phyloP scores from a whole-genome alignment of 2,113 vertebrate genomes.

The Vulpes vulpes region DNA sequence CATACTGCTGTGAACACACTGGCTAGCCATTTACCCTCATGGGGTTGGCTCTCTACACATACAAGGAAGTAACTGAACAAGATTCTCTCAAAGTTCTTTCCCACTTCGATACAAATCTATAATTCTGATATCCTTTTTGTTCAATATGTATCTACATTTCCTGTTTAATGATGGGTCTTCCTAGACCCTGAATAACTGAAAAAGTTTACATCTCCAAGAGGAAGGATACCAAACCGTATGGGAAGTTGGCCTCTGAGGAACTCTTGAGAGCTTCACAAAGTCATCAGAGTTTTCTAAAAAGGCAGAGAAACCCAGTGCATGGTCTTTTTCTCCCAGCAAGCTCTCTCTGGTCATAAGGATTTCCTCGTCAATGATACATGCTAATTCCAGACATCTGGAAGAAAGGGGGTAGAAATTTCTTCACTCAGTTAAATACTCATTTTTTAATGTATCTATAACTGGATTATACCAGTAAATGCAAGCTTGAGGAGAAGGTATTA shows the following conservation, averaged over 20 bases:
- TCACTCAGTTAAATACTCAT: not conserved
- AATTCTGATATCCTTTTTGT: not conserved
- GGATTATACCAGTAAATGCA: not conserved
- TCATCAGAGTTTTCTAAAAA: not conserved
- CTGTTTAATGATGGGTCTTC: not conserved
- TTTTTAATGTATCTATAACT: not conserved
- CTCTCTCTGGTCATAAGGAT: not conserved
- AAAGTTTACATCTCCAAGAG: constrained; percentile 41
- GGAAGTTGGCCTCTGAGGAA: not conserved
- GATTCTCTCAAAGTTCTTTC: not conserved
- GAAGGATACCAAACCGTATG: not conserved
- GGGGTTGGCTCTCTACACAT: not conserved
- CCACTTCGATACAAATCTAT: not conserved
- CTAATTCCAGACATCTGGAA: not conserved
- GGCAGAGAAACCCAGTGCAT: not conserved
- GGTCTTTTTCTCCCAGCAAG: not conserved
- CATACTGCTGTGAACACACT: not conserved
- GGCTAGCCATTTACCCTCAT: not conserved
- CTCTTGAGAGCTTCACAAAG: not conserved
- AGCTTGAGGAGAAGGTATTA: not conserved
- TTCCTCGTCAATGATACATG: not conserved
- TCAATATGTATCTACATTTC: not conserved
- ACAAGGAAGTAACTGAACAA: not conserved
- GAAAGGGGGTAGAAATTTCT: not conserved
- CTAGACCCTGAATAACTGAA: not conserved